phyloP scores from a whole-genome alignment of 1,140 invertebrate genomes.

The Drosophila tsacasi region DNA sequence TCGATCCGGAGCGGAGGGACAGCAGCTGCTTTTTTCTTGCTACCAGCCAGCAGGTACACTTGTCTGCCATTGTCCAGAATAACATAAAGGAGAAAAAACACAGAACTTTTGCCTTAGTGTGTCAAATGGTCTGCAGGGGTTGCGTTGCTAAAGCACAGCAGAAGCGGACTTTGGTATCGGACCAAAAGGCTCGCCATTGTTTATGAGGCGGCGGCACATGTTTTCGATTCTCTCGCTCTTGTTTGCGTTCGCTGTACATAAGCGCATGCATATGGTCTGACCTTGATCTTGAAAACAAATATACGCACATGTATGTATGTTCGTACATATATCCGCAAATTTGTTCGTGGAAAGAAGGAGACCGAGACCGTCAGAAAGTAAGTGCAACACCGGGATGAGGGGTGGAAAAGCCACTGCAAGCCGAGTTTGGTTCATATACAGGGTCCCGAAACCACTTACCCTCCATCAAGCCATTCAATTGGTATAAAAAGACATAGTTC shows the following conservation, averaged over 20 bases:
- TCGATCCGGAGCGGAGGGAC: constrained; percentile 20
- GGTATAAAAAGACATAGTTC: no score
- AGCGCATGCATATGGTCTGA: constrained; percentile 61
- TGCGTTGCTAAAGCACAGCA: constrained; percentile 43
- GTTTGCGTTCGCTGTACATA: constrained; percentile 34
- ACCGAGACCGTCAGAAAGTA: constrained; percentile 23
- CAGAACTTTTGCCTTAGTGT: constrained; percentile 61
- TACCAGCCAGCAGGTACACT: constrained; percentile 70
- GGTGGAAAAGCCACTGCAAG: neutral
- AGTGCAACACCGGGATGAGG: constrained; percentile 15
- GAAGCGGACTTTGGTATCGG: constrained; percentile 15
- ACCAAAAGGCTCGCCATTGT: constrained; percentile 55
- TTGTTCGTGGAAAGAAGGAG: constrained; percentile 11
- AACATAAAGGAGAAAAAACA: neutral
- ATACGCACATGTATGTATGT: neutral
- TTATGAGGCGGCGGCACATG: constrained; percentile 66
- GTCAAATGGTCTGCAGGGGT: constrained; percentile 75
- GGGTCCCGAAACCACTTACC: neutral
- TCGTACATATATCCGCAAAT: neutral
- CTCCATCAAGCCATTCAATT: no score
- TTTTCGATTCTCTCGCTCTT: constrained; percentile 51
- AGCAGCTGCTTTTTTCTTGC: constrained; percentile 65
- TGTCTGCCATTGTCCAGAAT: constrained; percentile 68
- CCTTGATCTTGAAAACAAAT: constrained; percentile 73
- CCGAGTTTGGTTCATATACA: neutral